Evolutionary conservation across 1,140 invertebrate species (phyloP), one percentile per base, ranked within the genome.

Genomic region (Lepeophtheirus salmonis): DNA sequence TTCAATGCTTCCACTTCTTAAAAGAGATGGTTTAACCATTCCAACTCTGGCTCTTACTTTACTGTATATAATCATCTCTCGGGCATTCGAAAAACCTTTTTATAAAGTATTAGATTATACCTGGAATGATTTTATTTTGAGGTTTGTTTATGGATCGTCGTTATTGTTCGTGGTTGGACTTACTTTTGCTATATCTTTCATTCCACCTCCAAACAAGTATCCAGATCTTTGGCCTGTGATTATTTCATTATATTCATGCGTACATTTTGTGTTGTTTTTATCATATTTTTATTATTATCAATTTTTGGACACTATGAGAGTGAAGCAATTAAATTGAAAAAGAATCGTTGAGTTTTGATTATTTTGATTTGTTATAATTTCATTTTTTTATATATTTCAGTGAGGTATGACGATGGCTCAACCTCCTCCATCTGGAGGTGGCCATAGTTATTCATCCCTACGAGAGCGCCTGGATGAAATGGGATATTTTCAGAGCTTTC

Each of bases 1-100:
- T 68, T 94, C 89, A 68, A 88, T 97, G 84, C 70, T 90, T 48
- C 89, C 90, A 0, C 75, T 97, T n/a, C 70, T 89, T 1, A 69
- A 83, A 0, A 91, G 86, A 74, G 91, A 95, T 74, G 75, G 77
- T 48, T 72, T 94, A 22, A 66, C 81, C 0, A 66, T 84, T 56
- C 82, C 84, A 16, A 83, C 77, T 65, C 68, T 83, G 60, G 74
- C 75, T n/a, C 71, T 82, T 13, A 76, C 72, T 53, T 65, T 78
- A 3, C 24, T 70, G 10, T 64, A 72, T 22, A 68, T 69, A 50
- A 57, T 67, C 18, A 64, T 68, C 24, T 58, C 60, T 13, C 26
- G 41, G 6, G 30, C 30, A 41, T 41, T 41, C n/a, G 30, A 41
- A 41, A 41, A n/a, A 41, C 30, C 6, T 10, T n/a, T n/a, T n/a